phyloP scores from a whole-genome alignment of 1,140 invertebrate genomes.

The Acromyrmex echinatior region DNA sequence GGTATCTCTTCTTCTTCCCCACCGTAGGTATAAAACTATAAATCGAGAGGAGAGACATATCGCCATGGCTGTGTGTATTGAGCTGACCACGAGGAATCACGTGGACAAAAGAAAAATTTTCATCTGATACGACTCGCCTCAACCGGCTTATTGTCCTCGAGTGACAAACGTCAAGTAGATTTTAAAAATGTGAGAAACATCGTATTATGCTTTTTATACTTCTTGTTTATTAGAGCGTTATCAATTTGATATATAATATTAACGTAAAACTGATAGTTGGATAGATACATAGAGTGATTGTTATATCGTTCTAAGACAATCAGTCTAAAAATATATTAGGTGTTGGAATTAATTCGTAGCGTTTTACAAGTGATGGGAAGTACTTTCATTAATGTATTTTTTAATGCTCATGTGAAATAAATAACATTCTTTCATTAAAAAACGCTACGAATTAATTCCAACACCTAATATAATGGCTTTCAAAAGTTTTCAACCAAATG shows the following conservation, averaged over 20 bases:
- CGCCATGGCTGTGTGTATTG: slow-evolving; percentile 50
- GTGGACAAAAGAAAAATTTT: slow-evolving; percentile 61
- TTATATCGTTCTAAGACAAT: too few species aligned
- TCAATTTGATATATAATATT: slow-evolving; percentile 11
- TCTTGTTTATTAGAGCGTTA: not conserved
- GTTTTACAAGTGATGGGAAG: too few species aligned
- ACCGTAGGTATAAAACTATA: slow-evolving; percentile 82
- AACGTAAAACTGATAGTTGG: not conserved
- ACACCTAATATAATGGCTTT: too few species aligned
- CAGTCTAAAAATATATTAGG: too few species aligned
- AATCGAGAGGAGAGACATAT: slow-evolving; percentile 75
- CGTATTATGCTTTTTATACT: not conserved
- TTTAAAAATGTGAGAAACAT: not conserved
- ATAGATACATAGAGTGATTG: not conserved
- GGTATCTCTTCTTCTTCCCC: slow-evolving; percentile 77
- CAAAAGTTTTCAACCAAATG: too few species aligned
- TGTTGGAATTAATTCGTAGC: too few species aligned
- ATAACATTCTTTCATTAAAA: too few species aligned
- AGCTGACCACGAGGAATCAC: slow-evolving; percentile 67
- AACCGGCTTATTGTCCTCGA: not conserved
- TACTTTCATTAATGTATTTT: too few species aligned
- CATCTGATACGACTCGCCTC: slow-evolving; percentile 13
- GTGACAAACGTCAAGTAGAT: not conserved
- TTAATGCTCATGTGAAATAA: too few species aligned
- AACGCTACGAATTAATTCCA: too few species aligned